Evolutionary conservation across 2,888 invertebrate species (phyloP).

Genomic region (Lomographa bimaculata): DNA sequence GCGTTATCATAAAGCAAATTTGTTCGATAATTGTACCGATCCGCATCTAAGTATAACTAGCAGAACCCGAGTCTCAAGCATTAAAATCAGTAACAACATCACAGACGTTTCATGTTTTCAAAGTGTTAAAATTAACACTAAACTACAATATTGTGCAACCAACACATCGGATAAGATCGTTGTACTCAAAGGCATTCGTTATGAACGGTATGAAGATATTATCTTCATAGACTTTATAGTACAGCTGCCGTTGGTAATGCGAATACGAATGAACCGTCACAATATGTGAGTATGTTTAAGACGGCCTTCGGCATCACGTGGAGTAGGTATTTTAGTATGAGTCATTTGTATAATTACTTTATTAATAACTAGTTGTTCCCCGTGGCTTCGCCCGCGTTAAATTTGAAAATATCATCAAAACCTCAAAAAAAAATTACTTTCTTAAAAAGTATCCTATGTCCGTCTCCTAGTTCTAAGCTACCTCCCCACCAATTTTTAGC

Average conservation of each 20-base stretch:
- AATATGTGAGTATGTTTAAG: slow-evolving; percentile 26
- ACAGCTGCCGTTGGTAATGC: slow-evolving; percentile 41
- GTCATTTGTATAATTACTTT: slow-evolving; percentile 20
- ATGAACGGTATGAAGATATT: slow-evolving; percentile 42
- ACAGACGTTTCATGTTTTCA: no score
- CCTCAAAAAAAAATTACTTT: no score
- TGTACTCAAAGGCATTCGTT: slow-evolving; percentile 54
- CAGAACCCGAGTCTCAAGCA: no score
- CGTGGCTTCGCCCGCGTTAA: no score
- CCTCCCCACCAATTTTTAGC: no score
- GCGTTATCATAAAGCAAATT: no score
- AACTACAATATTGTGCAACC: slow-evolving; percentile 15
- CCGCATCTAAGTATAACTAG: no score
- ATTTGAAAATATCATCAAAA: no score
- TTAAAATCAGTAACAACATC: no score
- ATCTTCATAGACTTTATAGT: slow-evolving; percentile 54
- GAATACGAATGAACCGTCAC: slow-evolving; percentile 51
- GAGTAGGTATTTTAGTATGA: slow-evolving; percentile 41
- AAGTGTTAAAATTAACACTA: slow-evolving; percentile 27
- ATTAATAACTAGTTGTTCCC: background rate
- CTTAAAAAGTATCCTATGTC: no score
- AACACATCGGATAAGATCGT: slow-evolving; percentile 49
- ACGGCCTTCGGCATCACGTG: slow-evolving; percentile 42
- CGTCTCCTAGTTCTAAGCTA: no score
- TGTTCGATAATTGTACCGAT: no score